phyloP scores from a whole-genome alignment of 2,113 vertebrate genomes.

The Oceanodroma tethys region DNA sequence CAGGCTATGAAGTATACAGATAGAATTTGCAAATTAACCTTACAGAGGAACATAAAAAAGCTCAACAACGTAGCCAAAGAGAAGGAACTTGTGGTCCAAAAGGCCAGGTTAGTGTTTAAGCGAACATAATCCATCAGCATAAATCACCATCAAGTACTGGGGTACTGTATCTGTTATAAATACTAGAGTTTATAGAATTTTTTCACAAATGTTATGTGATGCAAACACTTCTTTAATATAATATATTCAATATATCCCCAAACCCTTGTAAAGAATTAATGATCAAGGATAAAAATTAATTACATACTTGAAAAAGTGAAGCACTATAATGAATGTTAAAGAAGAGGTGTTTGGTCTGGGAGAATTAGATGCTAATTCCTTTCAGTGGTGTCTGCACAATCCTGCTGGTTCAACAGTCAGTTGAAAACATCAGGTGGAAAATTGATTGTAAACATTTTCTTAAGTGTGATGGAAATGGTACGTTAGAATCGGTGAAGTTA shows the following conservation, averaged over 20 bases:
- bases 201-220: neutral
- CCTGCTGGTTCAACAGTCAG: neutral
- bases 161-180: neutral
- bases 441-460: neutral
- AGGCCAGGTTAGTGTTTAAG: constrained; percentile 72
- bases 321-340: neutral
- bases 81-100: constrained; percentile 71
- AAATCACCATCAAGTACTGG: neutral
- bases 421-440: neutral
- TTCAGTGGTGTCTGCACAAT: neutral
- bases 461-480: neutral
- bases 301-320: neutral
- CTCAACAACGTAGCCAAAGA: constrained; percentile 66
- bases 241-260: neutral
- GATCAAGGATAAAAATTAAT: neutral
- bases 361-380: neutral
- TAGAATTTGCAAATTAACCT: constrained; percentile 49
- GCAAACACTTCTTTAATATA: neutral
- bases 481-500: neutral
- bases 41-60: constrained; percentile 68
- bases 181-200: neutral
- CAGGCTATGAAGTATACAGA: constrained; percentile 18
- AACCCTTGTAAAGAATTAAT: neutral
- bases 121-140: neutral
- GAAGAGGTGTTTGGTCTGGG: neutral